Base-by-base conservation (phyloP, 2,797 vertebrate genomes). In the Urophycis tenuis region DNA sequence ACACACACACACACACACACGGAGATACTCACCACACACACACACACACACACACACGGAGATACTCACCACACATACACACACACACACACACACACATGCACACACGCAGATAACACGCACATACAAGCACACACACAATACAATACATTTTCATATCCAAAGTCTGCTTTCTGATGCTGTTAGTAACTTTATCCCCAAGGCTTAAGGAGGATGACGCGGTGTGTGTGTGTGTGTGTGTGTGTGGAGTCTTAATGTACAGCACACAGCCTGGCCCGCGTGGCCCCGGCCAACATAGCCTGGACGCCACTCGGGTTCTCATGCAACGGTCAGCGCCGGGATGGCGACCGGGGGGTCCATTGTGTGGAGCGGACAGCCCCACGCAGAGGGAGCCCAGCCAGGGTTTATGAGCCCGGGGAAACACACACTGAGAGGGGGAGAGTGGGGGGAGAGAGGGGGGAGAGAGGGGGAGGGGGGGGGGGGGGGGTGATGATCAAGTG, bases 291-390 rank as follows among this genome's bases (percentile, higher is more conserved):
- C 45, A 30, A 41, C 36, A 81, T 72, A 60, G 77, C 80, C 79
- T 83, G 80, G 76, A 82, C 88, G 81, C 74, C 74, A 75, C 86
- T 90, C 84, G 81, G 79, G 88, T 91, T 88, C 84, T 89, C 89
- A 90, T 90, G 85, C 88, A 88, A 88, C 90, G 79, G 80, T 74
- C 72, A 82, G 81, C 86, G 86, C 88, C 75, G 29, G 4, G 72
- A 30, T 30, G 82, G 74, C 73, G 75, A 75, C 77, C 85, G 12
- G 3, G 75, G 84, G 71, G 22, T 78, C 80, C 81, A 90, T 91
- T 92, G 88, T 90, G 83, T 86, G 81, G 76, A 74, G 30, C 17
- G 32, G 86, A 85, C 60, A 69, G 83, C 72, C 78, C 81, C 78
- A 78, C 74, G 80, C 80, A 71, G 77, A 81, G 87, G 78, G 78